phyloP scores from a whole-genome alignment of 2,113 vertebrate genomes.

The Picathartes gymnocephalus region DNA sequence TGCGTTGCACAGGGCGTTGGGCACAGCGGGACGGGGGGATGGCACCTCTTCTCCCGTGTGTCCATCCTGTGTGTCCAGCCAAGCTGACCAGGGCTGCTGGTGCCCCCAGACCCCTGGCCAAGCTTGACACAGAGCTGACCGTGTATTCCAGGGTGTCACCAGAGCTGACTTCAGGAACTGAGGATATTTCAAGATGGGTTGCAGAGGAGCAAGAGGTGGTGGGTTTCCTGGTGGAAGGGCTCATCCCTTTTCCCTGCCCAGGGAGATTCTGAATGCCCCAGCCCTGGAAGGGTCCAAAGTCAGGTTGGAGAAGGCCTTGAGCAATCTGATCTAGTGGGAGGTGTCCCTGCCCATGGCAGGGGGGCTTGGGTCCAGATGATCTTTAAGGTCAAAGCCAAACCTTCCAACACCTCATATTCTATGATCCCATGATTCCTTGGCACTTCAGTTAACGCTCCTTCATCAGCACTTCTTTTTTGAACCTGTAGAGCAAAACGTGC shows the following conservation, averaged over 20 bases:
- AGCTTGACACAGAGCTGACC: accelerated
- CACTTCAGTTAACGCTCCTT: background rate
- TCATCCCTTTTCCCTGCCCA: background rate
- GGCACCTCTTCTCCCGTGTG: background rate
- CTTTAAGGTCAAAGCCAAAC: background rate
- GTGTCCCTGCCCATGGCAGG: background rate
- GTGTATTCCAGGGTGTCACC: background rate
- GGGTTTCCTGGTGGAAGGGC: background rate
- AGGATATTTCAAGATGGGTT: accelerated
- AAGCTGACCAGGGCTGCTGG: background rate
- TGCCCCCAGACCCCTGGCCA: background rate
- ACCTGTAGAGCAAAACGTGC: background rate
- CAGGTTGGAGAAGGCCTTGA: background rate
- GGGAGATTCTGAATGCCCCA: background rate
- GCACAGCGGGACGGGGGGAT: background rate
- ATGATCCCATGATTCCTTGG: background rate
- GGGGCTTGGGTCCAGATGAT: accelerated
- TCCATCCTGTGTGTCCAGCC: background rate
- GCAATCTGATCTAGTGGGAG: background rate
- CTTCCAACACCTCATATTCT: background rate
- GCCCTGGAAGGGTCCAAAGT: background rate
- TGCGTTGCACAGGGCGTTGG: background rate
- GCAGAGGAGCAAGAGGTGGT: background rate
- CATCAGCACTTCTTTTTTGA: background rate
- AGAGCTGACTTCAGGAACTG: background rate